A percentile compares a stretch with the other conserved stretches of the same genome.
phyloP scores from a whole-genome alignment of 2,113 vertebrate species.

The Urocolius indicus region DNA sequence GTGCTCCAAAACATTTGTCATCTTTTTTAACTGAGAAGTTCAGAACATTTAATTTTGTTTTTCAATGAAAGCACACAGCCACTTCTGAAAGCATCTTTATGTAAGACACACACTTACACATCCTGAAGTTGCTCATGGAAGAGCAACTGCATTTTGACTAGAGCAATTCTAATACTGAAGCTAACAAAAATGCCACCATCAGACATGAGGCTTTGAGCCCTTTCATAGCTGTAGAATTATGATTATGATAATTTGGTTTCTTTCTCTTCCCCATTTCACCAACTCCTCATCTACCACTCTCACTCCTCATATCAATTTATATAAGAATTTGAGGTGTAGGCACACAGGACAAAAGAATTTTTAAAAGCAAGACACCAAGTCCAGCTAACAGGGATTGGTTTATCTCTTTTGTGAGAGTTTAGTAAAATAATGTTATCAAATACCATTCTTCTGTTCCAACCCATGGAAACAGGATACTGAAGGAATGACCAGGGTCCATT shows the following conservation, averaged over 20 bases:
- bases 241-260: not conserved
- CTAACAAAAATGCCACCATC: not conserved
- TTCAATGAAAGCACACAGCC: not conserved
- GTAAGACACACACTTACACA: not conserved
- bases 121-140: not conserved
- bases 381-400: not conserved
- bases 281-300: not conserved
- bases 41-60: conserved; percentile 5
- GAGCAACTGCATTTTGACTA: not conserved
- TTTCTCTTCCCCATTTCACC: not conserved
- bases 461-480: not conserved
- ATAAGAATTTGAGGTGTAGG: not conserved
- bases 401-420: not conserved
- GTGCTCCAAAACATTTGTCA: not conserved
- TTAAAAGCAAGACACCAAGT: not conserved
- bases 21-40: not conserved
- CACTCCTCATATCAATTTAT: not conserved
- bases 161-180: not conserved
- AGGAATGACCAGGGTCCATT: not conserved
- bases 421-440: not conserved
- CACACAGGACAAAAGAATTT: not conserved
- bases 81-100: not conserved
- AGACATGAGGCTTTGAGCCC: not conserved
- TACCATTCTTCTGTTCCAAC: not conserved
- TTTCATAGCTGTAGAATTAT: not conserved